These are phyloP conservation scores for Chymomyza procnemis DNA, from an alignment of 2,888 invertebrate genomes.

Conservation along the genomic window DNA sequence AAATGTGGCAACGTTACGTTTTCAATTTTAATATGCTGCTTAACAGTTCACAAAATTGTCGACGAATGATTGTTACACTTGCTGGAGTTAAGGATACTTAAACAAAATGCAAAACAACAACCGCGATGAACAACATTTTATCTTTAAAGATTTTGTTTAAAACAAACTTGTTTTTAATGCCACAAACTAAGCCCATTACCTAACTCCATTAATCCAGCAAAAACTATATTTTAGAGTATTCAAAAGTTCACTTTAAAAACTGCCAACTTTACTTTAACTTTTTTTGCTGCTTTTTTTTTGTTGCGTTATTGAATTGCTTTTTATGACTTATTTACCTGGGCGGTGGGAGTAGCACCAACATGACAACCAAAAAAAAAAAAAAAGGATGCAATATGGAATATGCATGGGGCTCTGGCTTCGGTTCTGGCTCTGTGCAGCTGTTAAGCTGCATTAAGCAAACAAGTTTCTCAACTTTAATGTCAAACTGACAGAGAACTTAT, in stretches of 20 bases:
- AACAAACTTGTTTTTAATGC: too few relatives aligned
- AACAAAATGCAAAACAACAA: too few relatives aligned
- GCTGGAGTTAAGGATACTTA: too few relatives aligned
- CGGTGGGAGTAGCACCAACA: not conserved
- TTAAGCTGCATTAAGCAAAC: constrained; percentile 21
- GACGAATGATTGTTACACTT: not conserved
- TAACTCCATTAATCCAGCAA: too few relatives aligned
- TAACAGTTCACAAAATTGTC: not conserved
- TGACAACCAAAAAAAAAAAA: too few relatives aligned
- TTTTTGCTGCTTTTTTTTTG: not conserved
- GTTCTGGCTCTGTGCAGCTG: constrained; percentile 16
- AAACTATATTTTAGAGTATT: not conserved
- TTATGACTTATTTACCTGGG: constrained; percentile 59
- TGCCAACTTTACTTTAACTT: not conserved
- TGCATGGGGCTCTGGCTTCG: too few relatives aligned
- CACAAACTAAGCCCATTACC: too few relatives aligned
- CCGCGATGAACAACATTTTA: too few relatives aligned
- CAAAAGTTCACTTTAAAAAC: not conserved
- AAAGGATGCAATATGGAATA: constrained; percentile 62
- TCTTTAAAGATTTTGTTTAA: too few relatives aligned
- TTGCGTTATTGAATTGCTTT: constrained; percentile 69
- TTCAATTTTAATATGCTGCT: not conserved
- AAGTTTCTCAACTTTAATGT: not conserved
- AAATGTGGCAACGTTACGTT: not conserved
- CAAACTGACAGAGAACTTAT: not conserved